A percentile compares a stretch with the other conserved stretches of the same genome.
phyloP scores from a whole-genome alignment of 2,797 vertebrate genomes.

The Todus mexicanus region DNA sequence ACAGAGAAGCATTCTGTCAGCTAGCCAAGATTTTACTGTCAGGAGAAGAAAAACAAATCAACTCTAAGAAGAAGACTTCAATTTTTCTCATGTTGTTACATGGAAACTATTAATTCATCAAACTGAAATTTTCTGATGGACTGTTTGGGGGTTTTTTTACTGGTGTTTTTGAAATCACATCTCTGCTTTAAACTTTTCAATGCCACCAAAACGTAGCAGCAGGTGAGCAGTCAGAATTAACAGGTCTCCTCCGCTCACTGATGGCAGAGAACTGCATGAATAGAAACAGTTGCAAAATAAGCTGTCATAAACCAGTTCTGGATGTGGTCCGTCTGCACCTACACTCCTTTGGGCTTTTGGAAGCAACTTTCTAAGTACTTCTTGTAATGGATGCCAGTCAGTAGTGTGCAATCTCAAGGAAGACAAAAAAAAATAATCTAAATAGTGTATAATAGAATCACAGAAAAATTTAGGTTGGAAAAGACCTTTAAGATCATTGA shows the following conservation, averaged over 20 bases:
- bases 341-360: neutral
- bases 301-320: neutral
- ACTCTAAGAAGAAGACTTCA: neutral
- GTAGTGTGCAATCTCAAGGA: neutral
- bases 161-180: neutral
- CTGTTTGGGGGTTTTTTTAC: too few species aligned
- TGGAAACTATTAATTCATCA: neutral
- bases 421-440: neutral
- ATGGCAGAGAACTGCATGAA: neutral
- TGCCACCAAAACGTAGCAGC: neutral
- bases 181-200: neutral
- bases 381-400: neutral
- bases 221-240: neutral
- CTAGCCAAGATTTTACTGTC: neutral
- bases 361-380: neutral
- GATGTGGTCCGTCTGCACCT: rapidly evolving
- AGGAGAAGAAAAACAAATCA: neutral
- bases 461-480: neutral
- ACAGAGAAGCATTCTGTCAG: neutral
- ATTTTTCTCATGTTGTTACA: neutral
- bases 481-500: neutral
- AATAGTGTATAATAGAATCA: neutral
- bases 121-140: neutral
- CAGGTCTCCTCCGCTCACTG: neutral
- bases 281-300: neutral